Evolutionary conservation across 2,888 invertebrate species (phyloP), one percentile per base, ranked within the genome.

Genomic region (Ferrisia virgata): DNA sequence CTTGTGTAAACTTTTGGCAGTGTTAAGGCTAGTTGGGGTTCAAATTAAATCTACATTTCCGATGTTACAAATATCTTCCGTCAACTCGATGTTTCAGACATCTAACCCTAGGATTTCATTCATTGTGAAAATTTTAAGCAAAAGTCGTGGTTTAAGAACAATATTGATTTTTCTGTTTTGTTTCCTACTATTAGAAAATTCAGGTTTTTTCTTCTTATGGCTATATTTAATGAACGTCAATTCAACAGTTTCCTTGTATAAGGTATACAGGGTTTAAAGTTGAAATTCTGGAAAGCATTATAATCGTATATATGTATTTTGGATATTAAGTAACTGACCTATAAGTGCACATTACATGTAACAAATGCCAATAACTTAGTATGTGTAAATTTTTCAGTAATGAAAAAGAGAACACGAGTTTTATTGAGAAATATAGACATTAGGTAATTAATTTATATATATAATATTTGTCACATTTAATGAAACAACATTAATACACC

Each of bases 11-110:
- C 53, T 76, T 76, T 76, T 36, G 36, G 36, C 36, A 36, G 72
- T 36, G 33, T 76, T 9, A 28, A 28, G 28, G 36, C 18, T 36
- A 36, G 72, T 18, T 11, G 36, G 8, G 53, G 53, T 53, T 53
- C 53, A 8, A 76, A 76, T 76, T 76, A 76, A 36, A 76, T 76
- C 28, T 36, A 28, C 36, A 36, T 36, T 76, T 76, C 72, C 72
- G 72, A 36, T 76, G 72, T 18, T 22, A 53, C 53, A 6, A 36
- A 36, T 36, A 76, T 22, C 36, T 76, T 76, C 72, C 72, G 72
- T 9, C 36, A 18, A n/a, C 36, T 76, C 22, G 28, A 64, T 28
- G 25, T 28, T 58, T 58, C 22, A n/a, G n/a, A n/a, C n/a, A n/a
- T n/a, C n/a, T n/a, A n/a, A n/a, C n/a, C n/a, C n/a, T n/a, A n/a